phyloP scores from a whole-genome alignment of 2,888 invertebrate species.

The Cephalotes varians region DNA sequence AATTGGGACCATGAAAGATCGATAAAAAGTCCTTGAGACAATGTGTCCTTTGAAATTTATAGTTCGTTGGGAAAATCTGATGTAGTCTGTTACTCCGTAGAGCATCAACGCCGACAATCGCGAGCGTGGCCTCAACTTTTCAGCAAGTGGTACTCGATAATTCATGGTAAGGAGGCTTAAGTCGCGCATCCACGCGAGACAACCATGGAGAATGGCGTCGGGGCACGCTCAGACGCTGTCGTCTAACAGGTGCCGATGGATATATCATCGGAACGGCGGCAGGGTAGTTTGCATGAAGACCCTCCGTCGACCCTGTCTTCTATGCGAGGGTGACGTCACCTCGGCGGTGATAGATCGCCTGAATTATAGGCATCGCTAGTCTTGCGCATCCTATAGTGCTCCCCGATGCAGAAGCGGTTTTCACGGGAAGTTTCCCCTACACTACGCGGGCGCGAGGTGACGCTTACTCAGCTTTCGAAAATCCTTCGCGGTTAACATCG shows the following conservation, averaged over 20 bases:
- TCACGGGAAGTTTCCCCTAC: conserved; percentile 39
- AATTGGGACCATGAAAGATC: neutral
- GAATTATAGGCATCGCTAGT: conserved; percentile 78
- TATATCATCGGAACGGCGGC: conserved; percentile 78
- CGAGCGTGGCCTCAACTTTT: conserved; percentile 67
- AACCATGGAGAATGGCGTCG: conserved; percentile 68
- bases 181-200: conserved; percentile 72
- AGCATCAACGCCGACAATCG: conserved; percentile 53
- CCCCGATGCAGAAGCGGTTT: conserved; percentile 57
- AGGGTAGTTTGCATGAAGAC: conserved; percentile 75
- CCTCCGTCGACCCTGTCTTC: conserved; percentile 66
- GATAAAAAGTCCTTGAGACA: neutral
- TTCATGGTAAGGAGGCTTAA: conserved; percentile 75
- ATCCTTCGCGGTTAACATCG: conserved; percentile 15
- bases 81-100: conserved; percentile 26
- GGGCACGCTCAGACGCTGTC: conserved; percentile 76
- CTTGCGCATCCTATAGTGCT: conserved; percentile 54
- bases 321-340: conserved; percentile 73
- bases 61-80: conserved; percentile 23
- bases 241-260: conserved; percentile 82
- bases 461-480: conserved; percentile 17
- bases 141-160: conserved; percentile 72
- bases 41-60: conserved; percentile 30
- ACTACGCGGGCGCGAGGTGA: neutral
- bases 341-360: conserved; percentile 78